Percentiles rank a stretch among this genome's conserved stretches.
Evolutionary conservation across 2,888 invertebrate genomes (phyloP).

Genomic region (Ptilodon capucinus): DNA sequence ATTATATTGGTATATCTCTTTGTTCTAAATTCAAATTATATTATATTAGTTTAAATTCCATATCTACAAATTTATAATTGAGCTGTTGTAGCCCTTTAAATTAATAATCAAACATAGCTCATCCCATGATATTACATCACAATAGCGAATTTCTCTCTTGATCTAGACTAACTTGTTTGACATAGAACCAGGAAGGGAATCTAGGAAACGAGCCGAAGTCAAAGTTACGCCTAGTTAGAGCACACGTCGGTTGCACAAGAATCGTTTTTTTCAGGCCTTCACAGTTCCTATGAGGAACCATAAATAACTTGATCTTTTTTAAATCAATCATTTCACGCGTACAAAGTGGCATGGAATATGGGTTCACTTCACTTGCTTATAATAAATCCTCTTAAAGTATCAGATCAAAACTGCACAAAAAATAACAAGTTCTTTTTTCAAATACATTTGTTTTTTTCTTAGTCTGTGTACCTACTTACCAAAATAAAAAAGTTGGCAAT

Average conservation of each 20-base stretch:
- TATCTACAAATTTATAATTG: no score
- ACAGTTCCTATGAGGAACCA: no score
- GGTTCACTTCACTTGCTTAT: no score
- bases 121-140: conserved; percentile 49
- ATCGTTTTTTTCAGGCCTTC: background rate
- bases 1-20: background rate
- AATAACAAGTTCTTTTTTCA: no score
- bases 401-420: no score
- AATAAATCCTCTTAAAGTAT: no score
- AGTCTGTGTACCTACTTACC: no score
- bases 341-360: no score
- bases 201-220: conserved; percentile 44
- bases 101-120: conserved; percentile 5
- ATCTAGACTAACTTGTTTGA: conserved; percentile 34
- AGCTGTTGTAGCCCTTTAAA: background rate
- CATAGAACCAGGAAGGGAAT: conserved; percentile 54
- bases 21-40: background rate
- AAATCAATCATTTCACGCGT: no score
- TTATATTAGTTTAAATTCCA: background rate
- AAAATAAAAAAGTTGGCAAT: background rate
- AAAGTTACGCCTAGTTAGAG: conserved; percentile 24
- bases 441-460: no score
- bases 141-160: conserved; percentile 44
- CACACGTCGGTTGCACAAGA: conserved; percentile 17
- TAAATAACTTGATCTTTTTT: no score